Conservation (phyloP, 1,140 invertebrate genomes). For the Megathymus violae region DNA sequence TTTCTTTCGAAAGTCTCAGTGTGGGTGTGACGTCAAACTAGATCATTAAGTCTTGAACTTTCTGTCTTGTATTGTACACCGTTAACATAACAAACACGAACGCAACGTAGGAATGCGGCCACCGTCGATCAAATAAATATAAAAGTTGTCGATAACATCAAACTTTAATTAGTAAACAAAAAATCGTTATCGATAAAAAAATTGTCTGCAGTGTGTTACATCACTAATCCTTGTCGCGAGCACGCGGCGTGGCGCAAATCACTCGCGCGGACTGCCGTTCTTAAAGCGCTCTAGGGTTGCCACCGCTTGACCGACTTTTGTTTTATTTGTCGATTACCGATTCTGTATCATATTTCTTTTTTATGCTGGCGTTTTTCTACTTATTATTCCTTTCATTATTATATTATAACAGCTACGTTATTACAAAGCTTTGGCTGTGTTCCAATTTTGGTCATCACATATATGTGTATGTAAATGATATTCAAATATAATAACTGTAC, state of each 20-base stretch:
- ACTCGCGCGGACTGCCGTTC: constrained; percentile 80
- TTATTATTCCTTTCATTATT: constrained; percentile 29
- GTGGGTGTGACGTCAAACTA: too few species aligned
- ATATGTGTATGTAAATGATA: too few species aligned
- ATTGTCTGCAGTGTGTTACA: constrained; percentile 42
- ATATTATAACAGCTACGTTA: constrained; percentile 15
- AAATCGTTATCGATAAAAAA: constrained; percentile 63
- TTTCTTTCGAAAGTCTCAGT: too few species aligned
- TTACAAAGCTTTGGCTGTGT: too few species aligned
- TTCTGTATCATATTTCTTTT: constrained; percentile 31
- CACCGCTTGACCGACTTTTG: constrained; percentile 48
- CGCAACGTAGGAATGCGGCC: too few species aligned
- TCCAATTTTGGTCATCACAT: too few species aligned
- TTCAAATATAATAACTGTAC: too few species aligned
- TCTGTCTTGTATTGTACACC: too few species aligned
- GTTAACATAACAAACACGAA: too few species aligned
- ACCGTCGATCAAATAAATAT: too few species aligned
- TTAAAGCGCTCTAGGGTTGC: constrained; percentile 58
- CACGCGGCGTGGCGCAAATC: constrained; percentile 76
- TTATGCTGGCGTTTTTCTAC: constrained; percentile 13
- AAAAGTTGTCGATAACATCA: constrained; percentile 18
- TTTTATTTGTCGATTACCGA: constrained; percentile 25
- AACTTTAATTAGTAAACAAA: constrained; percentile 16
- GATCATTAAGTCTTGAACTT: too few species aligned
- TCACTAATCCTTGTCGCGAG: constrained; percentile 68